Conservation (phyloP, 2,888 invertebrate species). For the Branchellion lobata region DNA sequence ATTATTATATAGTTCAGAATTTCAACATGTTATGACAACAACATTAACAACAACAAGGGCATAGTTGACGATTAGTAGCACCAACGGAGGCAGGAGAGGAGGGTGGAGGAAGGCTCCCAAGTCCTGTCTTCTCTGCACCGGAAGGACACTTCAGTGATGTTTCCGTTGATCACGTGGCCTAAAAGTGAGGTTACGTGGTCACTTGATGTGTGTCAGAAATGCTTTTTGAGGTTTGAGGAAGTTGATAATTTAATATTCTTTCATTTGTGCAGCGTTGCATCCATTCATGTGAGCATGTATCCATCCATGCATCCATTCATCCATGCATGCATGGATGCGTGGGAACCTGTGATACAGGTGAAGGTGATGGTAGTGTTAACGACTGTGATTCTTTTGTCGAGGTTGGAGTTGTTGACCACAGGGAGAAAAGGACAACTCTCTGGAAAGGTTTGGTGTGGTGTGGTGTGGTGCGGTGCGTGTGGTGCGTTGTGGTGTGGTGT, state of each 20-base stretch:
- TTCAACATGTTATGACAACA: no score
- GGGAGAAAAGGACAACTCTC: constrained; percentile 50
- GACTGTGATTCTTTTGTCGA: constrained; percentile 36
- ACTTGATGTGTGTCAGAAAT: no score
- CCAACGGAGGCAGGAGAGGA: constrained; percentile 50
- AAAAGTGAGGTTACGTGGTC: no score
- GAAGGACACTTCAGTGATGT: constrained; percentile 48
- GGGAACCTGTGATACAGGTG: constrained; percentile 50
- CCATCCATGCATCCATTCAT: no score
- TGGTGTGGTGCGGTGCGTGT: background rate
- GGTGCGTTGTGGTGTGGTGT: no score
- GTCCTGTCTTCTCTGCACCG: constrained; percentile 48
- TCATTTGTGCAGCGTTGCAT: no score
- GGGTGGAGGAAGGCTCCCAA: constrained; percentile 44
- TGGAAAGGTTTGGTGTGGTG: constrained; percentile 38
- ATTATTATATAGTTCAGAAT: no score
- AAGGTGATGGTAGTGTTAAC: constrained; percentile 50
- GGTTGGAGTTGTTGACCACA: constrained; percentile 40
- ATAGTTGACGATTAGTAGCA: background rate
- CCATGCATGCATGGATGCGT: no score
- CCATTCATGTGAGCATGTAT: no score
- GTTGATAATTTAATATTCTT: no score
- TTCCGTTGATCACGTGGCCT: constrained; percentile 43
- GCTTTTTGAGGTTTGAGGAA: no score
- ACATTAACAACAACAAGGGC: no score